Evolutionary conservation across 2,113 vertebrate species (phyloP).

Genomic region (Chinchilla lanigera): DNA sequence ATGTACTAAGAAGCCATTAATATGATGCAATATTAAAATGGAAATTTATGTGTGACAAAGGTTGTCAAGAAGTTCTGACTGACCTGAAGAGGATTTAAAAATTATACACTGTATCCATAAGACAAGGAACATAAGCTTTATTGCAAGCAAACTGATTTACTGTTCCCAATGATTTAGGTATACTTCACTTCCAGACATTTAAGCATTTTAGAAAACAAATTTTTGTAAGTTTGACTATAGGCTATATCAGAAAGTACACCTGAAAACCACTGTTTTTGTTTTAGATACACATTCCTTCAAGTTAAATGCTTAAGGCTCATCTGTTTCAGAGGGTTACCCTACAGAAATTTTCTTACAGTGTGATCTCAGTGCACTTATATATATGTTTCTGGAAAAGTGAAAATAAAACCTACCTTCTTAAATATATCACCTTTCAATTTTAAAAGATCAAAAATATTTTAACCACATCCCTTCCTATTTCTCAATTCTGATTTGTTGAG

Average conservation of each 20-base stretch:
- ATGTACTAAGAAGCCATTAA: slow-evolving; percentile 68
- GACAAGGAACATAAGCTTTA: slow-evolving; percentile 57
- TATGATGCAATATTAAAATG: slow-evolving; percentile 78
- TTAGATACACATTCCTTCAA: slow-evolving; percentile 64
- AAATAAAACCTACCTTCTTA: slow-evolving; percentile 58
- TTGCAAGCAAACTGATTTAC: slow-evolving; percentile 30
- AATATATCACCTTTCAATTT: slow-evolving; percentile 11
- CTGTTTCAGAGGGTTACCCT: slow-evolving; percentile 61
- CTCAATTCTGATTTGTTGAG: slow-evolving; percentile 60
- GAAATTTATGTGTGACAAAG: slow-evolving; percentile 79
- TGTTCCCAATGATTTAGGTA: not conserved
- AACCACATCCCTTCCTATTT: slow-evolving; percentile 53
- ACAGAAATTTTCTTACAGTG: slow-evolving; percentile 70
- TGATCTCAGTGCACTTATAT: slow-evolving; percentile 68
- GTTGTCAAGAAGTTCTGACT: slow-evolving; percentile 72
- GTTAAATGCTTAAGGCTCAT: slow-evolving; percentile 68
- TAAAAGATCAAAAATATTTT: slow-evolving; percentile 58
- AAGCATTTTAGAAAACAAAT: slow-evolving; percentile 60
- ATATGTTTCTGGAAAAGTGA: slow-evolving; percentile 57
- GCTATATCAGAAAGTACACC: slow-evolving; percentile 40
- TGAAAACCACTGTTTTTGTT: slow-evolving; percentile 59
- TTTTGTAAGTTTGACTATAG: slow-evolving; percentile 40
- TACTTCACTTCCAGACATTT: not conserved
- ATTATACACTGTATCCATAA: slow-evolving; percentile 57
- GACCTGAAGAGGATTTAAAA: slow-evolving; percentile 67